These are phyloP conservation scores for Girardinichthys multiradiatus DNA, from an alignment of 2,113 vertebrate genomes.

Conservation along the genomic window DNA sequence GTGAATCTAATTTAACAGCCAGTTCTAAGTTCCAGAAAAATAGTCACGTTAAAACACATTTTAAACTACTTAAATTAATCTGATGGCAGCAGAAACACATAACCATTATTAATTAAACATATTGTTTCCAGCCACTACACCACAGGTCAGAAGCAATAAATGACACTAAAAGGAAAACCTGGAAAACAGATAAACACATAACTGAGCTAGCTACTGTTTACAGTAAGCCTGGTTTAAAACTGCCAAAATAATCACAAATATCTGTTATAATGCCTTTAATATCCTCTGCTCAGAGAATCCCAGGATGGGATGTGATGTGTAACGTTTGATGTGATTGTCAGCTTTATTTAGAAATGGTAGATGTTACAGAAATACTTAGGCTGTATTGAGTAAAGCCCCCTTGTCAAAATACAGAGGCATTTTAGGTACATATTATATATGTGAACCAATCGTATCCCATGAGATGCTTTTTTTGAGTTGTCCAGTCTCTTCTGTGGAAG, in stretches of 20 bases:
- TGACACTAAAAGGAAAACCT: background rate
- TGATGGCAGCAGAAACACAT: conserved; percentile 26
- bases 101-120: conserved; percentile 2
- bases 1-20: background rate
- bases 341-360: no score
- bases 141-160: background rate
- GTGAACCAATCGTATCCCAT: no score
- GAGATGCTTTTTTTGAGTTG: no score
- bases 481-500: no score
- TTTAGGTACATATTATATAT: no score
- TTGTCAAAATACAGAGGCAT: background rate
- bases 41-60: background rate
- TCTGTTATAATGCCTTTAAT: no score
- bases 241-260: background rate
- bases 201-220: background rate
- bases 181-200: background rate
- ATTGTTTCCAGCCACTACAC: background rate
- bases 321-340: background rate
- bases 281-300: no score
- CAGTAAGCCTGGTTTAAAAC: background rate
- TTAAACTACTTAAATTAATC: background rate
- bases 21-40: conserved; percentile 1
- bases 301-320: no score
- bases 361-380: no score
- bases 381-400: background rate